Base-by-base conservation (phyloP, 2,797 vertebrate genomes). In the Enoplosus armatus region DNA sequence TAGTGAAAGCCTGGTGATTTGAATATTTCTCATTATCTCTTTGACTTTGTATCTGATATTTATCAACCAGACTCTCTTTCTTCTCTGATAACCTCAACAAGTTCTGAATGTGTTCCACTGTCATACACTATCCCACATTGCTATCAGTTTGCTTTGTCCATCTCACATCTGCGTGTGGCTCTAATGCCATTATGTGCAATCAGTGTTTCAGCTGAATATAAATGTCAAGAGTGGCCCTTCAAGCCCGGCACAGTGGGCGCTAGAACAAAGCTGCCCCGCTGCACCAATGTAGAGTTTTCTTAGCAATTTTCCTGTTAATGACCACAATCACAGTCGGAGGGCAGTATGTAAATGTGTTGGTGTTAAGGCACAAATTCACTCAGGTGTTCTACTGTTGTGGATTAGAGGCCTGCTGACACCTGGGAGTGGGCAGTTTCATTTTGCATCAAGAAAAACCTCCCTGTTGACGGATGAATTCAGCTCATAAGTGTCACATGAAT, bases 171-270 rank as follows among this genome's bases (percentile, higher is more conserved):
- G 83, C 62, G 24, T 83, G 74, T 61, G 77, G 64, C 67, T 69
- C 24, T 58, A 61, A 63, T 54, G 51, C n/a, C 72, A 67, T 92
- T 87, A 84, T 79, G 84, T 80, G 76, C 82, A 90, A 89, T 91
- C 89, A 89, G 75, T 3, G 37, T 55, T 82, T 80, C 53, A 26
- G 83, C 47, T 66, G 65, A 79, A 83, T 72, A 79, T 47, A 89
- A 92, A 93, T 93, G 86, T 91, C 90, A 90, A 90, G 82, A 90
- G 86, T 9, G 1, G 29, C 74, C 24, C 59, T 84, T 65, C 75
- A 81, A 86, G 51, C 78, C 26, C 16, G 5, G 39, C 85, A 35
- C 76, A 81, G 82, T 67, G 37, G 82, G 83, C 39, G 81, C 56
- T 48, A 39, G 70, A 77, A 72, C 64, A 81, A 79, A 85, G 67